Evolutionary conservation across 2,888 invertebrate genomes (phyloP), one percentile per base, ranked within the genome.

Genomic region (Acronicta psi): DNA sequence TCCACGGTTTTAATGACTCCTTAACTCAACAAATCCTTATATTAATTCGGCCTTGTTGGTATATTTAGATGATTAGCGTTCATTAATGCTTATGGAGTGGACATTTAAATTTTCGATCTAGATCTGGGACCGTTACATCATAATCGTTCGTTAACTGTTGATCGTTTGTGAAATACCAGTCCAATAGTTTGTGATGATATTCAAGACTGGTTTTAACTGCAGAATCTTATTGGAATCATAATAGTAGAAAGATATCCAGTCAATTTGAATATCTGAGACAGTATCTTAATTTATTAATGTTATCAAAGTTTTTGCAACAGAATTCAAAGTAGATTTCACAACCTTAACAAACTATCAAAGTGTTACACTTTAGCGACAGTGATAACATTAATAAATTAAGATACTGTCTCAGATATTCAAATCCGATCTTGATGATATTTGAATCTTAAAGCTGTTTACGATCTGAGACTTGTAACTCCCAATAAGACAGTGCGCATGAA

Each of bases 21-120:
- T 84, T 85, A 85, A 77, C 73, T 73, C 64, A 65, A 77, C 84
- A 87, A 87, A 90, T 89, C 89, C 87, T 81, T 83, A 82, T 85
- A 91, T 91, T 87, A 88, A 90, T 89, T 88, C 83, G 84, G 83
- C 92, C 92, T 92, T 91, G 91, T 71, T 73, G 58, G 82, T 84
- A 84, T 87, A 88, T 89, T 91, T 82, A 86, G 87, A 84, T 88
- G 83, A 88, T 91, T 87, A 88, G 79, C 82, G 80, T 85, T 86
- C 82, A 84, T 86, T 81, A 78, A 74, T 79, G 59, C 69, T 57
- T 65, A 50, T 41, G 34, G 38, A 56, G 53, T 38, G 31, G 56
- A 57, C 61, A 69, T 69, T 67, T 49, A 58, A 62, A 74, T 77
- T 63, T 58, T 60, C 38, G 16, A 72, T 61, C 69, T 54, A 68